Evolutionary conservation across 2,888 invertebrate genomes (phyloP).

Genomic region (Linyphia triangularis): DNA sequence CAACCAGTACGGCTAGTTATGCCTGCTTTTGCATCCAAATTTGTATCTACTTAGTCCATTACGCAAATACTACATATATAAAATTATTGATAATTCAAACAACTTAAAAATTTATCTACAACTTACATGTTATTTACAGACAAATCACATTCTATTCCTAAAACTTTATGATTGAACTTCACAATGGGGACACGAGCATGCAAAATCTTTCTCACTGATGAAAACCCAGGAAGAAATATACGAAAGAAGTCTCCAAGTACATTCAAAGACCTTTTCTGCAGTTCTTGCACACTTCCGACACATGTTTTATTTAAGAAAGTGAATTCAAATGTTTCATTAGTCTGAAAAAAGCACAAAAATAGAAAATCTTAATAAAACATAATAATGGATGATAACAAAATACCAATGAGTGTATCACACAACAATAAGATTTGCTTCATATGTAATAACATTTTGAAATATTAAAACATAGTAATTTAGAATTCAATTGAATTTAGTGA

Average conservation of each 20-base stretch:
- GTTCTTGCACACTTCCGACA: constrained; percentile 83
- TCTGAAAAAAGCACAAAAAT: constrained; percentile 31
- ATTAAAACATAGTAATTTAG: no score
- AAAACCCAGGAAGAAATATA: constrained; percentile 87
- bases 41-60: no score
- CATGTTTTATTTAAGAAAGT: constrained; percentile 85
- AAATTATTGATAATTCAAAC: no score
- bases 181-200: constrained; percentile 94
- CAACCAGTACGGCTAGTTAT: no score
- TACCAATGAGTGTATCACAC: no score
- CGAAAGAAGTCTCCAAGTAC: constrained; percentile 86
- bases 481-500: no score
- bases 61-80: no score
- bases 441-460: no score
- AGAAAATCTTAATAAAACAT: not conserved
- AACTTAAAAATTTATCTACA: constrained; percentile 11
- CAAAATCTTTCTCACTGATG: constrained; percentile 84
- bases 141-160: constrained; percentile 90
- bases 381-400: no score
- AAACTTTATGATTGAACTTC: constrained; percentile 88
- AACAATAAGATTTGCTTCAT: no score
- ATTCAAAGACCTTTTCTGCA: constrained; percentile 87
- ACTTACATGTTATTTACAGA: constrained; percentile 90
- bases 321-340: constrained; percentile 79
- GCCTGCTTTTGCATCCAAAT: no score